Evolutionary conservation across 2,113 vertebrate genomes (phyloP), one percentile per base, ranked within the genome.

Genomic region (Nibea coibor): DNA sequence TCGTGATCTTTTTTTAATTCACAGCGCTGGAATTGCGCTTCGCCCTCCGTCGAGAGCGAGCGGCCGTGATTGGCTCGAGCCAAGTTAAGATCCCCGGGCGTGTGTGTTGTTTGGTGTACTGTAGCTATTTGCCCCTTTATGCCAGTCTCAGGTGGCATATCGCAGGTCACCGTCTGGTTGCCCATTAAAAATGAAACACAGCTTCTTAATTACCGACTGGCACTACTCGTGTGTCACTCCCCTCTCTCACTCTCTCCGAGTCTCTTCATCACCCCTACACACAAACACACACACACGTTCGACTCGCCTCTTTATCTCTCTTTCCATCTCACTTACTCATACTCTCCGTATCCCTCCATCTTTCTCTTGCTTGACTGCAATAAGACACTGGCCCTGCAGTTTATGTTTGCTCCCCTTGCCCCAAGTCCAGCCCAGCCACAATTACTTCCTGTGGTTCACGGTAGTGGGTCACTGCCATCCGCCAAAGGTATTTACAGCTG

Each of bases 111-210:
- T 86, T 77, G 76, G 82, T 88, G 53, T 82, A 39, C 28, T 17
- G 20, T 75, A 56, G 83, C 72, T 81, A 69, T 85, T 86, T 83
- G 85, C 78, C 79, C 54, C 75, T 78, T 72, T 45, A 19, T 14
- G 31, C 14, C 2, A 10, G 67, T 91, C 91, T 92, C 88, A 76
- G 88, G 90, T 91, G 90, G 84, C 84, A n/a, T 58, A 85, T 88
- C 75, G 66, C 63, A 79, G 87, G 86, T 88, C 75, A 71, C 75
- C 69, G 88, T 89, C 87, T 77, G 86, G 86, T 82, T 85, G 75
- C 72, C 80, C 90, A 92, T 94, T 91, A 91, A 93, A 95, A 86
- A 93, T 93, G 91, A 86, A 94, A 88, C 92, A 85, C 28, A 64
- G 85, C 73, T 73, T 91, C 91, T 93, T 94, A 93, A 94, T 95